These are phyloP conservation scores for Cariama cristata DNA, from an alignment of 2,113 vertebrate species.

Conservation along the genomic window DNA sequence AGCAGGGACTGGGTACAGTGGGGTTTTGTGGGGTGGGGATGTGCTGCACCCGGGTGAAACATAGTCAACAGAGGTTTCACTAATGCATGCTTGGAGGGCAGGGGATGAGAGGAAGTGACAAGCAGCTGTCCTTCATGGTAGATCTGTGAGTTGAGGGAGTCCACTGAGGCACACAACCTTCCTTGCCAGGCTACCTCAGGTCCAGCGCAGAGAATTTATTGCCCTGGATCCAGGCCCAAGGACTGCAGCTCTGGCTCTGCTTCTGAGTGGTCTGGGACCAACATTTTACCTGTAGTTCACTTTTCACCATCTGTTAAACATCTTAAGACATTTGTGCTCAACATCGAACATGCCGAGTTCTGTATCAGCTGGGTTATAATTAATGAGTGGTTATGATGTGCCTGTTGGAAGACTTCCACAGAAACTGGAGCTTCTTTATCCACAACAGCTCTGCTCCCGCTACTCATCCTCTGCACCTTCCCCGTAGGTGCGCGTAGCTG, in stretches of 20 bases:
- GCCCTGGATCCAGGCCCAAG: slow-evolving; percentile 29
- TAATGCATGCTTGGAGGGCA: not conserved
- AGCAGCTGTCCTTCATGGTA: not conserved
- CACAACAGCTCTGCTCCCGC: not conserved
- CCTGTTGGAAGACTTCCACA: slow-evolving; percentile 48
- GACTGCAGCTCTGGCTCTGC: slow-evolving; percentile 22
- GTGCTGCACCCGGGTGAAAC: not conserved
- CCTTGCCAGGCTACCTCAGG: not conserved
- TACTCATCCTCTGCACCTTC: not conserved
- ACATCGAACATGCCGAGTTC: not conserved
- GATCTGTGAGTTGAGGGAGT: not conserved
- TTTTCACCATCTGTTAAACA: slow-evolving; percentile 63
- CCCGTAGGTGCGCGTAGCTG: not conserved
- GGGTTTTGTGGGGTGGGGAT: not conserved
- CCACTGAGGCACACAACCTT: not conserved
- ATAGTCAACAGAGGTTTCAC: not conserved
- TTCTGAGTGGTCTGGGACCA: slow-evolving; percentile 39
- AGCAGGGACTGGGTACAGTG: not conserved
- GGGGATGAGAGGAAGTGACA: not conserved
- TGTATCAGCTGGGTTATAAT: slow-evolving; percentile 50
- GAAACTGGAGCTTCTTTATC: slow-evolving; percentile 32
- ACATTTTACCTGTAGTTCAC: slow-evolving; percentile 49
- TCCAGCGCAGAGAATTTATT: slow-evolving; percentile 10
- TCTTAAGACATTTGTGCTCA: slow-evolving; percentile 35
- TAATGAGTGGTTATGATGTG: slow-evolving; percentile 45